Percentiles rank a stretch among this genome's conserved stretches.
Evolutionary conservation across 2,888 invertebrate species (phyloP).

Genomic region (Rutpela maculata): DNA sequence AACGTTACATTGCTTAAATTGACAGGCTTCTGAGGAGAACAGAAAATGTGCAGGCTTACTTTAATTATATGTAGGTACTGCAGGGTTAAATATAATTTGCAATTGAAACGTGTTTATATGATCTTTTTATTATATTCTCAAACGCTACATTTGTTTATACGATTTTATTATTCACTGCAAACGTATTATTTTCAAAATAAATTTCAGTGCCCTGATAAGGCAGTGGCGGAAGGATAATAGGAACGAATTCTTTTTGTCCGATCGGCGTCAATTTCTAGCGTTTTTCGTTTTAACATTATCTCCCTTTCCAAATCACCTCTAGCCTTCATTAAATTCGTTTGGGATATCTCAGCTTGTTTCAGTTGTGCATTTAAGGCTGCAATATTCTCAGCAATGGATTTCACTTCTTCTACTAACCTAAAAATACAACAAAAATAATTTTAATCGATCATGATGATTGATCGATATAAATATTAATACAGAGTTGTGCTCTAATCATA

Average conservation of each 20-base stretch:
- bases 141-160: slow-evolving; percentile 8
- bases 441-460: not conserved
- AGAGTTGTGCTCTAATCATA: too few relatives aligned
- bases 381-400: slow-evolving; percentile 82
- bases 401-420: slow-evolving; percentile 84
- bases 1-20: too few relatives aligned
- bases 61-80: too few relatives aligned
- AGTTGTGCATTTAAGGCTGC: slow-evolving; percentile 81
- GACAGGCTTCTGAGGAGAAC: too few relatives aligned
- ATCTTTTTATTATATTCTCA: too few relatives aligned
- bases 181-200: not conserved
- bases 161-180: not conserved
- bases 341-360: slow-evolving; percentile 79
- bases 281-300: slow-evolving; percentile 83
- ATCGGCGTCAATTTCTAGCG: slow-evolving; percentile 82
- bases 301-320: slow-evolving; percentile 80
- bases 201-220: slow-evolving; percentile 76
- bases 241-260: slow-evolving; percentile 81
- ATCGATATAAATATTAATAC: too few relatives aligned
- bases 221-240: slow-evolving; percentile 82
- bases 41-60: too few relatives aligned
- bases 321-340: slow-evolving; percentile 76
- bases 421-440: not conserved
- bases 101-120: too few relatives aligned
- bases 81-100: too few relatives aligned